A percentile compares a stretch with the other conserved stretches of the same genome.
phyloP scores from a whole-genome alignment of 2,113 vertebrate species.

The Gymnorhina tibicen region DNA sequence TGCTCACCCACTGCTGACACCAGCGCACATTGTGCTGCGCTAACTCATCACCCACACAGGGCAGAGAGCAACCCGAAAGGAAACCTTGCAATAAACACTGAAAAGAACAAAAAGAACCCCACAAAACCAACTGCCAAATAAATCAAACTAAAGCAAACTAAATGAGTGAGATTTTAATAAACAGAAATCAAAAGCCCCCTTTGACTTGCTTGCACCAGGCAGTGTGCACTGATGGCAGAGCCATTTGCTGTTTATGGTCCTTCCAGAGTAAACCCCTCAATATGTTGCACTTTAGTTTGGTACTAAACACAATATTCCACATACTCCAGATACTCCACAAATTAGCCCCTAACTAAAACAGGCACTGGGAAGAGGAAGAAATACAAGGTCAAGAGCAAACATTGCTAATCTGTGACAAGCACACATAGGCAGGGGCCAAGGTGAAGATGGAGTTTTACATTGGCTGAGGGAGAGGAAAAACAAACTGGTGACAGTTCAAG shows the following conservation, averaged over 20 bases:
- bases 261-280: background rate
- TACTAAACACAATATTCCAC: background rate
- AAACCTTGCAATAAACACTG: background rate
- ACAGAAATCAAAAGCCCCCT: background rate
- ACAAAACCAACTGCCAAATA: background rate
- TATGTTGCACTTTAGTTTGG: background rate
- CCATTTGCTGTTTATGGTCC: background rate
- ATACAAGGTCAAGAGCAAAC: conserved; percentile 2
- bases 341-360: background rate
- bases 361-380: background rate
- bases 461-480: background rate
- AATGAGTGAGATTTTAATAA: background rate
- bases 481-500: background rate
- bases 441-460: background rate
- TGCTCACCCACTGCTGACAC: background rate
- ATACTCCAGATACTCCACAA: background rate
- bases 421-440: background rate
- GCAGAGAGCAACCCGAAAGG: background rate
- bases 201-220: background rate
- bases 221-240: background rate
- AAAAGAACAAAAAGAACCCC: background rate
- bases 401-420: background rate
- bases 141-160: background rate
- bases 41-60: background rate
- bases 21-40: fast-evolving